Conservation (phyloP, 2,888 invertebrate species). For the Lasioglossum calceatum region DNA sequence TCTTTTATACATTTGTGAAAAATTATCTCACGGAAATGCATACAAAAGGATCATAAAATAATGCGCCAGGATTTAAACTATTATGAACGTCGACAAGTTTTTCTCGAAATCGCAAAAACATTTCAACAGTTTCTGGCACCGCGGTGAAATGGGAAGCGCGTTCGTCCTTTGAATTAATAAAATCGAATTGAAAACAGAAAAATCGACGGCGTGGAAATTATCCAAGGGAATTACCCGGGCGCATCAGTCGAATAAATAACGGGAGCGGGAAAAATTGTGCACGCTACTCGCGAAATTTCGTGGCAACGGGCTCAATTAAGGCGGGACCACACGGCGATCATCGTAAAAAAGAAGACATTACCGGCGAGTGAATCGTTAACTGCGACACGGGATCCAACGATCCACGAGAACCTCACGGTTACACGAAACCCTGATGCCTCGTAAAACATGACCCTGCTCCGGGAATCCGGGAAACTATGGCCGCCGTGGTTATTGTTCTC, state of each 20-base stretch:
- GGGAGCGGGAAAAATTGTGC: background rate
- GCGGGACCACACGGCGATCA: background rate
- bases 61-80: too few species aligned
- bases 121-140: background rate
- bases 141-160: background rate
- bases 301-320: slow-evolving; percentile 37
- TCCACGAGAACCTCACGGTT: background rate
- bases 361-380: slow-evolving; percentile 3
- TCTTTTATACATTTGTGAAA: background rate
- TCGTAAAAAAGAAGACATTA: slow-evolving; percentile 17
- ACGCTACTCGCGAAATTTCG: slow-evolving; percentile 11
- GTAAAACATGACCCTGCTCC: background rate
- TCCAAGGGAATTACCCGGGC: background rate
- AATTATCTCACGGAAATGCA: too few species aligned
- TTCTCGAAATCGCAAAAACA: background rate
- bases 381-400: background rate
- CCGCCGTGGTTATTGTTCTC: background rate
- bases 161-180: background rate
- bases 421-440: background rate
- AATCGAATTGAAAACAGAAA: background rate
- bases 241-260: background rate
- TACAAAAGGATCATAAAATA: too few species aligned
- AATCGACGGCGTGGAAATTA: background rate
- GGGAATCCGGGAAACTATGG: background rate
- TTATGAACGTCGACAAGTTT: background rate